Evolutionary conservation across 2,113 vertebrate genomes (phyloP), one percentile per base, ranked within the genome.

Genomic region (Pseudopipra pipra): DNA sequence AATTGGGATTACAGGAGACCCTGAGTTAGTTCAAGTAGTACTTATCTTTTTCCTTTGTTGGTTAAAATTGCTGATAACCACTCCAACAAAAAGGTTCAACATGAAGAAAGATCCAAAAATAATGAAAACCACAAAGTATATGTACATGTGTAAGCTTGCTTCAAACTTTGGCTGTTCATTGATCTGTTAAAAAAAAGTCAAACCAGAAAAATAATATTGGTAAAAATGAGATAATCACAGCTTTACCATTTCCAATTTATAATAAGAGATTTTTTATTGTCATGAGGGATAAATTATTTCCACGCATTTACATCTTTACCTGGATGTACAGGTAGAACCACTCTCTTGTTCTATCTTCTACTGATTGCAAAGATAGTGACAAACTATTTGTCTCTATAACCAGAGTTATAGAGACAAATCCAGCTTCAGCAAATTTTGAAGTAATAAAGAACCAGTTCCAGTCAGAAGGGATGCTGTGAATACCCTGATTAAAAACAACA

Each of bases 21-120:
- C 27, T 47, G 19, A 43, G 16, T 68, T 72, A 79, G 31, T 11
- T 67, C 46, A 51, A 31, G 30, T 2, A 71, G 46, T 98, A 99
- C 99, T 99, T 98, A 99, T 99, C 99, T 99, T 99, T 98, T 98
- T 99, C 96, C 99, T 99, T 97, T 99, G 99, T 92, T 99, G 98
- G 96, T 99, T 99, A 97, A 99, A 99, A 97, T 99, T 99, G 97
- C 99, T 99, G 85, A 99, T 99, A 85, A 99, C 99, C 78, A 99
- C 99, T 52, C 99, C 99, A 33, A 99, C 99, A 93, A 99, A 99
- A 92, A 99, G 99, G 83, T 99, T 99, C 93, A 99, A 96, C 70
- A 99, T 99, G 98, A 99, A 99, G 98, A 99, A 99, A 39, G 99
- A 99, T 88, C 99, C 99, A 52, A 99, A 99, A 96, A 99, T 98